A percentile compares a stretch with the other conserved stretches of the same genome.
phyloP scores from a whole-genome alignment of 2,888 invertebrate species.

The Eremobia ochroleuca region DNA sequence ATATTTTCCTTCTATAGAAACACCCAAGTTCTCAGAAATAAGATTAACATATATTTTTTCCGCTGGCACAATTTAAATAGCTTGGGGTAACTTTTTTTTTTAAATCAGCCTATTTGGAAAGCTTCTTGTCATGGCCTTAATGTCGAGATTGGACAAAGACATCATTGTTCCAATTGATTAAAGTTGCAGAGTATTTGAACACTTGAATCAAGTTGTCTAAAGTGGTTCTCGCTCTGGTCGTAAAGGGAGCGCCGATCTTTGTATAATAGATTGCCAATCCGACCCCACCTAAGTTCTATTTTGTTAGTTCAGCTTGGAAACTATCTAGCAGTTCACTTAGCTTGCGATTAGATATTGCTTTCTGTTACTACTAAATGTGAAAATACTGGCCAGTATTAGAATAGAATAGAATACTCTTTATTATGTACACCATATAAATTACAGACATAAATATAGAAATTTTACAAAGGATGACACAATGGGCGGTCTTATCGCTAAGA shows the following conservation, averaged over 20 bases:
- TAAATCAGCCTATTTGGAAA: no score
- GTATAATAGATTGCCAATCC: constrained; percentile 59
- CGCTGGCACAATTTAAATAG: background rate
- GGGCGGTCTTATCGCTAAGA: no score
- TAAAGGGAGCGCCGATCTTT: constrained; percentile 58
- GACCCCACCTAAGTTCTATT: constrained; percentile 32
- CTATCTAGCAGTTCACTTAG: constrained; percentile 30
- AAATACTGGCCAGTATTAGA: background rate
- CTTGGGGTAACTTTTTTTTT: background rate
- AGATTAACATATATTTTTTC: background rate
- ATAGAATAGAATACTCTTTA: no score
- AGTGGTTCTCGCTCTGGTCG: constrained; percentile 38
- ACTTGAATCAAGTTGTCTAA: constrained; percentile 51
- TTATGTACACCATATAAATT: no score
- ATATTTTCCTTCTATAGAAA: constrained; percentile 7
- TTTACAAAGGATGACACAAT: no score
- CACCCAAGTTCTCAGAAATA: background rate
- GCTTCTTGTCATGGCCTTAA: background rate
- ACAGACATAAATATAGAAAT: no score
- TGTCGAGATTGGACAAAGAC: constrained; percentile 8
- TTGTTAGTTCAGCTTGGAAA: constrained; percentile 37
- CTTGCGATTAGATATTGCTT: constrained; percentile 32
- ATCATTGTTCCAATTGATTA: constrained; percentile 44
- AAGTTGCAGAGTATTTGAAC: constrained; percentile 50
- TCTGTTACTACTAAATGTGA: background rate